These are phyloP conservation scores for Ianthella basta DNA, from an alignment of 37 sponge, comb jelly and placozoan genomes.

Conservation along the genomic window DNA sequence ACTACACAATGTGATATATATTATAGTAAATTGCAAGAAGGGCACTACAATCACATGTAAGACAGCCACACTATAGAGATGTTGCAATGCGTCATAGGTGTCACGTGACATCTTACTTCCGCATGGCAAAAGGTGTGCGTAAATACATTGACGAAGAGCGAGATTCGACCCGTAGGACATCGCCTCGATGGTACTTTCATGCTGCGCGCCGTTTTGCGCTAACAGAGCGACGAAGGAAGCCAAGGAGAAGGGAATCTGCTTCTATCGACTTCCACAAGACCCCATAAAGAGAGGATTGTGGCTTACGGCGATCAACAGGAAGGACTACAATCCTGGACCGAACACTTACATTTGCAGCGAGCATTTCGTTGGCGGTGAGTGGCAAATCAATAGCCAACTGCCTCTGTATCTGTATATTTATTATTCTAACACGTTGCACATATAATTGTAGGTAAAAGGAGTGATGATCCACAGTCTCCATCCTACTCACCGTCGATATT, in stretches of 20 bases:
- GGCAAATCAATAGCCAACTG: too few relatives aligned
- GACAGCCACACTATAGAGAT: slow-evolving; percentile 8
- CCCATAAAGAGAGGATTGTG: neutral
- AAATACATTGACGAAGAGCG: neutral
- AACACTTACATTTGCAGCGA: slow-evolving; percentile 28
- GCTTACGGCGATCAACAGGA: slow-evolving; percentile 20
- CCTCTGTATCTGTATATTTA: too few relatives aligned
- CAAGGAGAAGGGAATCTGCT: neutral
- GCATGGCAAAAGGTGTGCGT: neutral
- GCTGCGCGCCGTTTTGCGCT: slow-evolving; percentile 7
- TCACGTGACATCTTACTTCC: too few relatives aligned
- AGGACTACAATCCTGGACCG: slow-evolving; percentile 13
- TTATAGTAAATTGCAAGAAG: too few relatives aligned
- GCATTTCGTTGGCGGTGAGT: slow-evolving; percentile 42
- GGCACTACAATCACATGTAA: too few relatives aligned
- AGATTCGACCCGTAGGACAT: neutral
- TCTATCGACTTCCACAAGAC: slow-evolving; percentile 21
- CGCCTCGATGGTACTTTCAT: slow-evolving; percentile 1
- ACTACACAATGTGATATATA: too few relatives aligned
- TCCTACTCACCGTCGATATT: slow-evolving; percentile 10
- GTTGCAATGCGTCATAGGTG: too few relatives aligned
- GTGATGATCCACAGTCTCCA: slow-evolving; percentile 17
- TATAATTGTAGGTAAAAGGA: slow-evolving; percentile 21
- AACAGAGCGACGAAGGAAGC: slow-evolving; percentile 3
- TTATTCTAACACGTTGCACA: too few relatives aligned